Conservation (phyloP, 64 coral and sea anemone species). For the Stichodactyla helianthus region DNA sequence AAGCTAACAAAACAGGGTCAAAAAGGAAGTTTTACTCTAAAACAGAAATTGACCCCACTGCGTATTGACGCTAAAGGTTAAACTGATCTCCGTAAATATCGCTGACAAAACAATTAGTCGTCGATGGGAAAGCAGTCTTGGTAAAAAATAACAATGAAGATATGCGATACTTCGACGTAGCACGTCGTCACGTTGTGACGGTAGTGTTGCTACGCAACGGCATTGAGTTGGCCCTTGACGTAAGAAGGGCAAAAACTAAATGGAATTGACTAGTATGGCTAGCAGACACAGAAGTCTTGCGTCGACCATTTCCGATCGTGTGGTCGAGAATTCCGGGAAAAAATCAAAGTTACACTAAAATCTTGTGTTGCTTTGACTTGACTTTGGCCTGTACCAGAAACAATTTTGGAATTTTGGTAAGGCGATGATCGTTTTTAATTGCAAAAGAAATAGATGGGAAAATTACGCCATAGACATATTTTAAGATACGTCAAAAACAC, state of each 20-base stretch:
- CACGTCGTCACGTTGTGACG: neutral
- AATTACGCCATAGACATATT: too few relatives aligned
- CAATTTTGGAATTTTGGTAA: too few relatives aligned
- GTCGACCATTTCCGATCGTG: too few relatives aligned
- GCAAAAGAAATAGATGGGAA: too few relatives aligned
- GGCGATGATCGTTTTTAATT: too few relatives aligned
- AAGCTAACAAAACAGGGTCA: neutral
- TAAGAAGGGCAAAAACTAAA: neutral
- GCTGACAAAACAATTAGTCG: conserved; percentile 3
- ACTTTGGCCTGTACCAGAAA: too few relatives aligned
- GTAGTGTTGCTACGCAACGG: neutral
- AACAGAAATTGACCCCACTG: neutral
- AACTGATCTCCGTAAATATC: conserved; percentile 3
- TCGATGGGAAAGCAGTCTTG: neutral
- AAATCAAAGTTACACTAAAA: too few relatives aligned
- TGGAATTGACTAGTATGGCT: too few relatives aligned
- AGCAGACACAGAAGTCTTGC: too few relatives aligned
- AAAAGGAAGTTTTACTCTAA: neutral
- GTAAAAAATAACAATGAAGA: neutral
- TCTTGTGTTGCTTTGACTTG: too few relatives aligned
- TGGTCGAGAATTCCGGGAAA: too few relatives aligned
- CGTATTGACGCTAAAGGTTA: neutral
- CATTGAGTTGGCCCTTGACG: neutral
- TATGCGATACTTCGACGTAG: neutral
- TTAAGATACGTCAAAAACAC: too few relatives aligned